These are phyloP conservation scores for Microcaecilia unicolor DNA, from an alignment of 2,797 vertebrate species.

Conservation along the genomic window DNA sequence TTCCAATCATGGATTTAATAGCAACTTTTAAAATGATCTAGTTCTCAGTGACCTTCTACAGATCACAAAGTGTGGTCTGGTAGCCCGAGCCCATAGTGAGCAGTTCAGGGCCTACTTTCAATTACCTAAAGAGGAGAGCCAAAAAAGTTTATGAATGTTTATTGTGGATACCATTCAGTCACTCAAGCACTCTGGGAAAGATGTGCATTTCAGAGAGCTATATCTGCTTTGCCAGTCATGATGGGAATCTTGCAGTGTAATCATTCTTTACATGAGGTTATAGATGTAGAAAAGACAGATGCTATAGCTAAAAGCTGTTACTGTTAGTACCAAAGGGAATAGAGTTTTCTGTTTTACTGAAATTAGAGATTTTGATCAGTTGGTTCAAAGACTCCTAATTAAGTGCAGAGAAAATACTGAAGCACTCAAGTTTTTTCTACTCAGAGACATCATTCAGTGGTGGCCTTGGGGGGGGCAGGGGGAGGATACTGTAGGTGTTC, in stretches of 20 bases:
- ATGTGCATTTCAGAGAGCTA: conserved; percentile 92
- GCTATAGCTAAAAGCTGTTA: conserved; percentile 63
- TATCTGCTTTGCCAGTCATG: conserved; percentile 90
- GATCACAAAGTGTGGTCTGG: too few relatives aligned
- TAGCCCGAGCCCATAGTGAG: conserved; percentile 79
- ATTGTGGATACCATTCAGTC: conserved; percentile 87
- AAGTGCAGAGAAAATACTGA: too few relatives aligned
- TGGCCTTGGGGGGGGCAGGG: too few relatives aligned
- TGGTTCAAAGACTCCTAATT: conserved; percentile 67
- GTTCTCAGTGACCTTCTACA: too few relatives aligned
- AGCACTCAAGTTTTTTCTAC: too few relatives aligned
- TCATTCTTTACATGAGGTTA: conserved; percentile 87
- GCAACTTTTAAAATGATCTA: too few relatives aligned
- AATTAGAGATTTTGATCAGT: conserved; percentile 74
- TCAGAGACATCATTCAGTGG: too few relatives aligned
- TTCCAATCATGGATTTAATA: too few relatives aligned
- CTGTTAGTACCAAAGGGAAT: conserved; percentile 79
- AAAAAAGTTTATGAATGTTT: conserved; percentile 88
- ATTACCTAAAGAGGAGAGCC: conserved; percentile 79
- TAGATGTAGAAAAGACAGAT: conserved; percentile 71
- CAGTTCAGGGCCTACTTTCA: conserved; percentile 85
- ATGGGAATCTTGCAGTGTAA: conserved; percentile 81
- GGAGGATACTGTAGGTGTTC: too few relatives aligned
- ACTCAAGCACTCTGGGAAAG: conserved; percentile 82
- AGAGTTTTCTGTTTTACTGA: conserved; percentile 85